Percentiles rank a stretch among this genome's conserved stretches.
phyloP scores from a whole-genome alignment of 2,888 invertebrate species.

The Hyposoter dolosus region DNA sequence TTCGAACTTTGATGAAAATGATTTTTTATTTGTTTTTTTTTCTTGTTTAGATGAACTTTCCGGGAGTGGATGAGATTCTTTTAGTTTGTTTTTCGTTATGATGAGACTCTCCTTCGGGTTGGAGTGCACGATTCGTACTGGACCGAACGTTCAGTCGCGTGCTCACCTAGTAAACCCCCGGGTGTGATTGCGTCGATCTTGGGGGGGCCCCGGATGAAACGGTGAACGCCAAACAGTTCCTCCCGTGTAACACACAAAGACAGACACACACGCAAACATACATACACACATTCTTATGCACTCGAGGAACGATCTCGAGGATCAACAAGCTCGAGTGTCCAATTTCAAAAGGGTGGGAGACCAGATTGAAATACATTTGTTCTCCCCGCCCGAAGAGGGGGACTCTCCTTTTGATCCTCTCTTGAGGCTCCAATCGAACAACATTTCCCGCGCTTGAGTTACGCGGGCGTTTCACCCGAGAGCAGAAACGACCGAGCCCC shows the following conservation, averaged over 20 bases:
- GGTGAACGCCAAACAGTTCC: conserved; percentile 70
- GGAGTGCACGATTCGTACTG: conserved; percentile 82
- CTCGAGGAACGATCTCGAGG: conserved; percentile 57
- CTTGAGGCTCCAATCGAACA: conserved; percentile 74
- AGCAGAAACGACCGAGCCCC: conserved; percentile 43
- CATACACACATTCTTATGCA: background rate
- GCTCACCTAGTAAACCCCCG: conserved; percentile 81
- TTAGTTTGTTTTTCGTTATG: conserved; percentile 49
- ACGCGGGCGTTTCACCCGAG: conserved; percentile 68
- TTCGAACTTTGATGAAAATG: background rate
- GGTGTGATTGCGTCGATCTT: conserved; percentile 64
- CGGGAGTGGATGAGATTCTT: conserved; percentile 26
- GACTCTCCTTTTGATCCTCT: conserved; percentile 49
- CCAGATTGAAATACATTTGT: conserved; percentile 34
- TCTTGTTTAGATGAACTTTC: conserved; percentile 17
- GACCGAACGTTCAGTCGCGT: conserved; percentile 80
- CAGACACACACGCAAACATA: background rate
- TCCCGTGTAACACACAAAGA: conserved; percentile 56
- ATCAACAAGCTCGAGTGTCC: conserved; percentile 51
- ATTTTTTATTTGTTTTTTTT: conserved; percentile 34
- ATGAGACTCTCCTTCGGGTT: conserved; percentile 78
- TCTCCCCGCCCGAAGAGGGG: conserved; percentile 24
- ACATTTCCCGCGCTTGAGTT: conserved; percentile 76
- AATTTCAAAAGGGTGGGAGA: conserved; percentile 53
- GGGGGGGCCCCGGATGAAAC: conserved; percentile 65